Evolutionary conservation across 2,113 vertebrate genomes (phyloP).

Genomic region (Artemisiospiza belli): DNA sequence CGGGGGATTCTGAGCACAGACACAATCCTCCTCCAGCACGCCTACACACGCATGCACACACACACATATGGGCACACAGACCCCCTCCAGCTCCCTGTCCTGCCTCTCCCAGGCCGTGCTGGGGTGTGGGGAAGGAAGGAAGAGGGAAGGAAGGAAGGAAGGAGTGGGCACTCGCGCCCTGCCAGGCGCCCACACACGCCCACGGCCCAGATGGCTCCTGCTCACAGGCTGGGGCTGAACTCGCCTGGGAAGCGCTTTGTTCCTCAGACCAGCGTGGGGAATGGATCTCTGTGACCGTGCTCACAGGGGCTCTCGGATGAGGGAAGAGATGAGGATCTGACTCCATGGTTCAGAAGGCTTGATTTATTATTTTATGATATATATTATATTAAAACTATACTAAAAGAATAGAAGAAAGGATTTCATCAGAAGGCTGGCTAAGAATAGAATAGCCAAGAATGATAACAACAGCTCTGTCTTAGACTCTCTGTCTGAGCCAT

Average conservation of each 20-base stretch:
- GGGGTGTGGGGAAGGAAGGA: background rate
- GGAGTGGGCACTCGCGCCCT: conserved; percentile 23
- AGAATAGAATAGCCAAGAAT: too few species aligned
- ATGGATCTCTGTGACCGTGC: background rate
- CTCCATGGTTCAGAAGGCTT: too few species aligned
- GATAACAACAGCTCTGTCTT: too few species aligned
- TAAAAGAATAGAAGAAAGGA: too few species aligned
- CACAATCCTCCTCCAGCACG: background rate
- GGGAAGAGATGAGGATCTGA: too few species aligned
- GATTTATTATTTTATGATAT: too few species aligned
- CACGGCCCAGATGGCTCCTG: conserved; percentile 29
- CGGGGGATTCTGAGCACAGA: background rate
- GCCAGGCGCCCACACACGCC: conserved; percentile 18
- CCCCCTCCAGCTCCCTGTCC: background rate
- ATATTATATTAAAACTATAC: too few species aligned
- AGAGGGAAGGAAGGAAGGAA: background rate
- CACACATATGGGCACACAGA: background rate
- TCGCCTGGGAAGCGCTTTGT: conserved; percentile 1
- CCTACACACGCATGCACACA: background rate
- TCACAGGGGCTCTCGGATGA: too few species aligned
- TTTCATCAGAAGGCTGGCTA: too few species aligned
- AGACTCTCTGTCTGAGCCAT: too few species aligned
- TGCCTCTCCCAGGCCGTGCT: background rate
- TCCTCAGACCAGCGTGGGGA: conserved; percentile 2
- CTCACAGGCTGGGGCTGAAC: background rate